Conservation (phyloP, 2,888 invertebrate species). For the Cremastinae sp. region DNA sequence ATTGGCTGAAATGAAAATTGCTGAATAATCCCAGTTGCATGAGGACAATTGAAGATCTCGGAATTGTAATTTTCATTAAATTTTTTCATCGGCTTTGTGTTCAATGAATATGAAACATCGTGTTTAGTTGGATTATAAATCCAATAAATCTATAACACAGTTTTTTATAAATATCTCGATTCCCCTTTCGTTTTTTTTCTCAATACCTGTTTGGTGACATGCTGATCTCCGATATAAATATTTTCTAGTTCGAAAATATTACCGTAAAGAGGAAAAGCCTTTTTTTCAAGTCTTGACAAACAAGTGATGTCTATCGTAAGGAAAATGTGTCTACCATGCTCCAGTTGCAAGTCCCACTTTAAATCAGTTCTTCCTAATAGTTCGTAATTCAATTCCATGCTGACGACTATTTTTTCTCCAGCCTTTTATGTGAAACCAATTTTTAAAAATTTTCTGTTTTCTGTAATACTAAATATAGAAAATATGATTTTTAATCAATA, state of each 20-base stretch:
- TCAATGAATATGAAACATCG: slow-evolving; percentile 70
- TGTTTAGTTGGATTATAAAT: slow-evolving; percentile 77
- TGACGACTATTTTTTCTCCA: slow-evolving; percentile 65
- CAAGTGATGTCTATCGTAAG: slow-evolving; percentile 72
- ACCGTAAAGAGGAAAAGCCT: slow-evolving; percentile 66
- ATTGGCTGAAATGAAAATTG: slow-evolving; percentile 72
- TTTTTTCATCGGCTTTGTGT: slow-evolving; percentile 65
- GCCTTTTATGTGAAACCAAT: slow-evolving; percentile 17
- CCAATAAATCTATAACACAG: slow-evolving; percentile 75
- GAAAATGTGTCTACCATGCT: slow-evolving; percentile 74
- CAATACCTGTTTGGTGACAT: slow-evolving; percentile 66
- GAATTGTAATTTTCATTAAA: slow-evolving; percentile 72
- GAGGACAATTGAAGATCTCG: slow-evolving; percentile 76
- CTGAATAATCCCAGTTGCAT: slow-evolving; percentile 71
- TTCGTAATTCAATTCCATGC: slow-evolving; percentile 73
- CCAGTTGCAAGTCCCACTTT: slow-evolving; percentile 76
- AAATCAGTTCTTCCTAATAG: slow-evolving; percentile 71
- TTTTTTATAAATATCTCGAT: not conserved
- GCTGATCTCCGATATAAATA: slow-evolving; percentile 73
- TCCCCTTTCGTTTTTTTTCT: not conserved
- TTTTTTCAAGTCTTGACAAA: slow-evolving; percentile 55
- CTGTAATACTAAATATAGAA: slow-evolving; percentile 4
- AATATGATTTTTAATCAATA: slow-evolving; percentile 61
- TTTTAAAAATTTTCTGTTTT: slow-evolving; percentile 15
- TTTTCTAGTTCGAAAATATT: slow-evolving; percentile 67